phyloP scores from a whole-genome alignment of 2,888 invertebrate genomes.

The Geophilus truncorum region DNA sequence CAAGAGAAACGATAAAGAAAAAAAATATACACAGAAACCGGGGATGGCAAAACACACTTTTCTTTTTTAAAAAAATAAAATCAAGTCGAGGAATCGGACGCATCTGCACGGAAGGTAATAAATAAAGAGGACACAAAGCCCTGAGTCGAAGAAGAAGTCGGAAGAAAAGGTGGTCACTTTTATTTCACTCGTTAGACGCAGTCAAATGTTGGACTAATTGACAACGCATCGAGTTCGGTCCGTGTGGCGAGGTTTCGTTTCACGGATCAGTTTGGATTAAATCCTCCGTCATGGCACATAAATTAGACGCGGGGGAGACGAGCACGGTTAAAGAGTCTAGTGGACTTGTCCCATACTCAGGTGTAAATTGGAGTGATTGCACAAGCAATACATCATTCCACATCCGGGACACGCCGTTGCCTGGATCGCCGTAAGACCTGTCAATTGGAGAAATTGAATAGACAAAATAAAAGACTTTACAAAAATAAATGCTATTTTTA shows the following conservation, averaged over 20 bases:
- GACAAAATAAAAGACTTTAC: not conserved
- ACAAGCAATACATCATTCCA: conserved; percentile 38
- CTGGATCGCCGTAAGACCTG: conserved; percentile 36
- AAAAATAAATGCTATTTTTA: not conserved
- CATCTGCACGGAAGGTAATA: not conserved
- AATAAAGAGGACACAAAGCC: not conserved
- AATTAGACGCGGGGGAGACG: not conserved
- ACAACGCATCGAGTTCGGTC: not conserved
- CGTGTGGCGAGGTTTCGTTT: not conserved
- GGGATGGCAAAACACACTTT: not conserved
- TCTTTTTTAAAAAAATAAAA: too few species aligned
- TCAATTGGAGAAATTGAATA: conserved; percentile 11
- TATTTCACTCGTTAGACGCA: not conserved
- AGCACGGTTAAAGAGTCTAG: conserved; percentile 3
- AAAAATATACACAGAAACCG: not conserved
- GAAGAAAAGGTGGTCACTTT: not conserved
- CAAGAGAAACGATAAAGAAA: not conserved
- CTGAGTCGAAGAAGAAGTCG: not conserved
- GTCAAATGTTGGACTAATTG: not conserved
- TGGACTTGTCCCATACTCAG: conserved; percentile 36
- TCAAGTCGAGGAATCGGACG: not conserved
- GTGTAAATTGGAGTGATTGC: conserved; percentile 36
- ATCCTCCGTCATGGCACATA: not conserved
- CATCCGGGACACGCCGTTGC: conserved; percentile 37
- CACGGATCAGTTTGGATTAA: not conserved